Evolutionary conservation across 2,888 invertebrate genomes (phyloP).

Genomic region (Chaetoderma sp.): DNA sequence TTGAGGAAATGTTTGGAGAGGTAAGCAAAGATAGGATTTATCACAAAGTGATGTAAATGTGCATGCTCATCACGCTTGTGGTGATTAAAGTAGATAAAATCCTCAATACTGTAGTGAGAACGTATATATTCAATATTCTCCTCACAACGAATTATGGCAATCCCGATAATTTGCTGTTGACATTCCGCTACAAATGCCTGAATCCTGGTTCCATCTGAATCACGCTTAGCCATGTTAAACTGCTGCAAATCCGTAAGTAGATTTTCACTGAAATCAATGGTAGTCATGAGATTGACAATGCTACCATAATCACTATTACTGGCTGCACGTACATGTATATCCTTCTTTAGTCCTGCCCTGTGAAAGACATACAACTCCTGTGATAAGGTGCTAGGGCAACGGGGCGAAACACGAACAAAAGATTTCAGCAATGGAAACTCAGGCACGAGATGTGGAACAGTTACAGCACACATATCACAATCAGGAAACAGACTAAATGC

Average conservation of each 20-base stretch:
- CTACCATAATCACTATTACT: slow-evolving; percentile 47
- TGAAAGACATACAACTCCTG: slow-evolving; percentile 70
- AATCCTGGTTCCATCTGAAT: slow-evolving; percentile 66
- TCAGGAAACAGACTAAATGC: slow-evolving; percentile 67
- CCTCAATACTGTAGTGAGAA: slow-evolving; percentile 70
- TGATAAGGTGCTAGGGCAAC: slow-evolving; percentile 61
- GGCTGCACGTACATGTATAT: slow-evolving; percentile 55
- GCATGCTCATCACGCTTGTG: slow-evolving; percentile 67
- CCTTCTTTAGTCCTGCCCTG: slow-evolving; percentile 66
- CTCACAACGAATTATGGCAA: slow-evolving; percentile 64
- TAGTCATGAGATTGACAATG: slow-evolving; percentile 57
- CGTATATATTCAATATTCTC: slow-evolving; percentile 70
- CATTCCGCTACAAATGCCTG: slow-evolving; percentile 67
- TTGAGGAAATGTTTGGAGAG: slow-evolving; percentile 68
- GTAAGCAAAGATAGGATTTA: slow-evolving; percentile 68
- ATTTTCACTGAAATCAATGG: slow-evolving; percentile 55
- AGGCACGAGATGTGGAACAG: slow-evolving; percentile 69
- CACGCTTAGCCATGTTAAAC: slow-evolving; percentile 60
- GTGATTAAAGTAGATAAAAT: slow-evolving; percentile 70
- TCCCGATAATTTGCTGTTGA: slow-evolving; percentile 62
- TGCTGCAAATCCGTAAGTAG: slow-evolving; percentile 60
- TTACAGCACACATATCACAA: slow-evolving; percentile 64
- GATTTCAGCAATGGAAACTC: slow-evolving; percentile 68
- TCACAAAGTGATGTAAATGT: slow-evolving; percentile 66
- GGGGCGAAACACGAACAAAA: slow-evolving; percentile 68